Conservation (phyloP, 2,888 invertebrate species). For the Onthophagus sagittarius region DNA sequence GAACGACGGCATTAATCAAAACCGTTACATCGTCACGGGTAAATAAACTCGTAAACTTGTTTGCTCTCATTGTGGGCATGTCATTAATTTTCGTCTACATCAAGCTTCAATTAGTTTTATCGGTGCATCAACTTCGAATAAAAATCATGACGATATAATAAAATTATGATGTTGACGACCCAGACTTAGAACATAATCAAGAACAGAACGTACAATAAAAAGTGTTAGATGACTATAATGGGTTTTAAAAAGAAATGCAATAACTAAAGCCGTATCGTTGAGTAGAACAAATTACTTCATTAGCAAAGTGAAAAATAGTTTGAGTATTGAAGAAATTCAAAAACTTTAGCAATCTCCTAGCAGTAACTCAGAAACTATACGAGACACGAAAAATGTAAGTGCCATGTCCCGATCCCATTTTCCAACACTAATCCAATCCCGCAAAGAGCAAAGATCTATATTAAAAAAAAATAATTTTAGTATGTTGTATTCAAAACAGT, state of each 20-base stretch:
- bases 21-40: background rate
- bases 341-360: too few species aligned
- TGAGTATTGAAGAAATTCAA: too few species aligned
- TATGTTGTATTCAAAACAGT: too few species aligned
- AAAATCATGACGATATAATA: background rate
- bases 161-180: background rate
- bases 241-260: background rate
- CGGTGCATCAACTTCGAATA: background rate
- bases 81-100: background rate
- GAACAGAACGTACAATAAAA: background rate
- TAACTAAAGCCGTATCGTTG: background rate
- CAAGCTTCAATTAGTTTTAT: background rate
- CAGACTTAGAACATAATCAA: too few species aligned
- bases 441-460: too few species aligned
- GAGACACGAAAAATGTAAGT: too few species aligned
- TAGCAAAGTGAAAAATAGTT: too few species aligned
- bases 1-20: background rate
- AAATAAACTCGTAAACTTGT: background rate
- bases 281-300: too few species aligned
- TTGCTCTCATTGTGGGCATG: background rate
- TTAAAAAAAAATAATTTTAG: too few species aligned
- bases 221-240: background rate
- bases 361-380: too few species aligned
- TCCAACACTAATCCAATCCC: too few species aligned
- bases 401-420: too few species aligned